Conservation (phyloP, 1,140 invertebrate species). For the Pachyrhynchus sulphureomaculatus region DNA sequence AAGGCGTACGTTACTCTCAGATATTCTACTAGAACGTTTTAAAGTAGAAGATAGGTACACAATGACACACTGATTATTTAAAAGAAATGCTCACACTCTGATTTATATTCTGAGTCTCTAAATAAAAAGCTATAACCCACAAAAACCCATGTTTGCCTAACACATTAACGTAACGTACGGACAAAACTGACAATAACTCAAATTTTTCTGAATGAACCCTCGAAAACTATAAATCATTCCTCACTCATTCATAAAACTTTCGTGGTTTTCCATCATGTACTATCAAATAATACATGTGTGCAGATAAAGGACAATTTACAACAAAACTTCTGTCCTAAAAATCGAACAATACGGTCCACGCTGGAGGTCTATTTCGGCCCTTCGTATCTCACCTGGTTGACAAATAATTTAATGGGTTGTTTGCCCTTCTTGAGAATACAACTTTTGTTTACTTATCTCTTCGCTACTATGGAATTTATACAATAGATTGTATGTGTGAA, state of each 20-base stretch:
- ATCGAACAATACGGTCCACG: slow-evolving; percentile 16
- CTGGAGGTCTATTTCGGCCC: slow-evolving; percentile 13
- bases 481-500: not conserved
- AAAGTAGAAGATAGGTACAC: too few relatives aligned
- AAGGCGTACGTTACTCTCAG: too few relatives aligned
- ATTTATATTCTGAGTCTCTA: too few relatives aligned
- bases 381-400: slow-evolving; percentile 20
- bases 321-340: slow-evolving; percentile 5
- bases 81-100: too few relatives aligned
- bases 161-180: not conserved
- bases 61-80: too few relatives aligned
- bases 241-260: slow-evolving; percentile 15
- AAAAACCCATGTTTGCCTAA: not conserved
- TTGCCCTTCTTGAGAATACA: slow-evolving; percentile 8
- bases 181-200: not conserved
- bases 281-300: slow-evolving; percentile 4
- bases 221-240: slow-evolving; percentile 11
- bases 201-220: slow-evolving; percentile 6
- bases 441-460: slow-evolving; percentile 20
- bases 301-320: slow-evolving; percentile 10
- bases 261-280: slow-evolving; percentile 20
- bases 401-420: slow-evolving; percentile 13
- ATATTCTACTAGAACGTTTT: too few relatives aligned
- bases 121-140: not conserved
- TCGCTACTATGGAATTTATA: not conserved